phyloP scores from a whole-genome alignment of 2,797 vertebrate species.

The Sylvilagus floridanus region DNA sequence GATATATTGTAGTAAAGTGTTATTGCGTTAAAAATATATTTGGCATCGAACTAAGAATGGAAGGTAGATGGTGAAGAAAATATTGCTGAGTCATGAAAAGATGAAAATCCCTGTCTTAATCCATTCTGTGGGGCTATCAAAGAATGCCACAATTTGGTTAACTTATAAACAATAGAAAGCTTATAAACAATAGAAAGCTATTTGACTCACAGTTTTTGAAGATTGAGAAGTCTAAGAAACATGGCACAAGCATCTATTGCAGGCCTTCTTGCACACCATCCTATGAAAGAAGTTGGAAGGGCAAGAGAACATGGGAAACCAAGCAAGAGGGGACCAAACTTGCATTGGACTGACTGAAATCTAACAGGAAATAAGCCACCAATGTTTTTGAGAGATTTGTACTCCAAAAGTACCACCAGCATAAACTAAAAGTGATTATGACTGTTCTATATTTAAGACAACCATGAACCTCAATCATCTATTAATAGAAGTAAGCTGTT shows the following conservation, averaged over 20 bases:
- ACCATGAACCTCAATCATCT: not conserved
- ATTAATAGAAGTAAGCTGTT: not conserved
- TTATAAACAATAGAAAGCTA: not conserved
- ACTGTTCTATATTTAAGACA: not conserved
- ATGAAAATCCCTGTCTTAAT: not conserved
- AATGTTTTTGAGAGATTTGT: not conserved
- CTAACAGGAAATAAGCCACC: not conserved
- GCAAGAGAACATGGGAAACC: not conserved
- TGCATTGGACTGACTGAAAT: not conserved
- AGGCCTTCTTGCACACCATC: not conserved
- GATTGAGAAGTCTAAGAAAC: not conserved
- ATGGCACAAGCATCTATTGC: not conserved
- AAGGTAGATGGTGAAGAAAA: not conserved
- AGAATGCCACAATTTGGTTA: not conserved
- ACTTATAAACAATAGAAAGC: not conserved
- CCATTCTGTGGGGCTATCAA: not conserved
- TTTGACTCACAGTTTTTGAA: not conserved
- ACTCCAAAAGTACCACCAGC: not conserved
- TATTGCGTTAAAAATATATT: not conserved
- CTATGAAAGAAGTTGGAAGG: not conserved
- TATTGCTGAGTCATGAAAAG: not conserved
- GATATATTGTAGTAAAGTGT: not conserved
- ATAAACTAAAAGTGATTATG: not conserved
- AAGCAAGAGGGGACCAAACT: not conserved
- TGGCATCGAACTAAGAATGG: not conserved